Conservation (phyloP, 2,888 invertebrate species). For the Lithophane socia region DNA sequence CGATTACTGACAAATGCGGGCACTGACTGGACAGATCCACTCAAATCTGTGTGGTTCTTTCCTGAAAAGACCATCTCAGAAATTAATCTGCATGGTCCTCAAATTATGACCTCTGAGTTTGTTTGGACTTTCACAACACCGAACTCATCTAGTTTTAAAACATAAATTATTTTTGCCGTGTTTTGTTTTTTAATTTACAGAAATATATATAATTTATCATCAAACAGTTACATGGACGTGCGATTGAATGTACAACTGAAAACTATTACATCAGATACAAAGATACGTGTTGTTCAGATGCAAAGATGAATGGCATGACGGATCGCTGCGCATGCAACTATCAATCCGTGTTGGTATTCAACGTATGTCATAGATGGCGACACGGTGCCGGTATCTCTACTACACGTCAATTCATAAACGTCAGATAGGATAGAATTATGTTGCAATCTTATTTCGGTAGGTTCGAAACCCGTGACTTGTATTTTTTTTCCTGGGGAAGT, state of each 20-base stretch:
- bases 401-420: not conserved
- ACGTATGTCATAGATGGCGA: constrained; percentile 18
- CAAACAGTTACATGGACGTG: not conserved
- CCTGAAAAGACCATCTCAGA: no score
- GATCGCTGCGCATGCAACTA: constrained; percentile 19
- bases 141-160: no score
- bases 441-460: not conserved
- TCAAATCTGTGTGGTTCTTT: no score
- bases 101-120: no score
- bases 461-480: not conserved
- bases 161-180: no score
- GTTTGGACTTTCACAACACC: no score
- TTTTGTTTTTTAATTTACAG: no score
- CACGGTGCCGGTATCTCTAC: not conserved
- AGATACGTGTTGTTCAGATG: not conserved
- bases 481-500: not conserved
- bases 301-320: constrained; percentile 14
- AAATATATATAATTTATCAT: no score
- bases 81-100: no score
- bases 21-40: no score
- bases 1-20: no score
- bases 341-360: not conserved
- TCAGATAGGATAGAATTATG: not conserved
- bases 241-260: not conserved
- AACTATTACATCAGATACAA: not conserved